Evolutionary conservation across 2,888 invertebrate species (phyloP).

Genomic region (Stegophylla sp.): DNA sequence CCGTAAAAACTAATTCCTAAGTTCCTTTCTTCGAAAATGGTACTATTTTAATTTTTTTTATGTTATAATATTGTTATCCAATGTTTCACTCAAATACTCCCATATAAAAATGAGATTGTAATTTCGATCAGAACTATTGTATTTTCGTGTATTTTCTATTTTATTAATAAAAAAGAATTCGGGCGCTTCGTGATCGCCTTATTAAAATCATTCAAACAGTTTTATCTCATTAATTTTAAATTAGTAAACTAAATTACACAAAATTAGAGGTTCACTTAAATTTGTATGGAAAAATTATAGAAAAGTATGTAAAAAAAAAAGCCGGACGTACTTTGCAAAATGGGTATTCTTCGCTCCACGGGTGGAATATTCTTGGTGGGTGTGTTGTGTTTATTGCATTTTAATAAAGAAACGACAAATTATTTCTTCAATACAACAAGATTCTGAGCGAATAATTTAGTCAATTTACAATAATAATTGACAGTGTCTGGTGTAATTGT

Average conservation of each 20-base stretch:
- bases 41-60: background rate
- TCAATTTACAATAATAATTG: no score
- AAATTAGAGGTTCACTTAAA: background rate
- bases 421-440: no score
- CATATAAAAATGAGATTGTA: slow-evolving; percentile 12
- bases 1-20: background rate
- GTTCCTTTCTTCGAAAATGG: background rate
- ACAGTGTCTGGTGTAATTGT: no score
- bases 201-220: background rate
- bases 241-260: background rate
- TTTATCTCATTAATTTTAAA: slow-evolving; percentile 19
- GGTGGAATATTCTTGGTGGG: no score
- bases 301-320: no score
- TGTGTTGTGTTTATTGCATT: no score
- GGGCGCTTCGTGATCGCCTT: slow-evolving; percentile 30
- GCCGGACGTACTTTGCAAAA: no score
- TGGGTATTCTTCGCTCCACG: no score
- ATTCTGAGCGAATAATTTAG: no score
- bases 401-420: no score
- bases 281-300: background rate
- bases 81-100: background rate
- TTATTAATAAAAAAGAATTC: slow-evolving; percentile 23
- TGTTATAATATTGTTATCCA: background rate
- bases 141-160: slow-evolving; percentile 17
- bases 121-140: slow-evolving; percentile 16